Evolutionary conservation across 1,140 invertebrate species (phyloP).

Genomic region (Episyrphus balteatus): DNA sequence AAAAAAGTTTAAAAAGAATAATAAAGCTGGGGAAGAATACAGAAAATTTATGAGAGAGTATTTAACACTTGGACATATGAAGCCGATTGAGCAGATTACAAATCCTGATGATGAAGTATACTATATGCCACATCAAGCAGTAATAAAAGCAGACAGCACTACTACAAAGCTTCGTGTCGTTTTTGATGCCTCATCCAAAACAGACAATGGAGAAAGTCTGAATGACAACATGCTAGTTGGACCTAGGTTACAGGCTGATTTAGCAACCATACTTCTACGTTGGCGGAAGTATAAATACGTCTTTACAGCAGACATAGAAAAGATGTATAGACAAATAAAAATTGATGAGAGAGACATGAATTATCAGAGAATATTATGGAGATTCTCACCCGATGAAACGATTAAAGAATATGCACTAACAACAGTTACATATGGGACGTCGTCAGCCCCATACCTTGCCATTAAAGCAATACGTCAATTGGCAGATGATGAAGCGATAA

Average conservation of each 20-base stretch:
- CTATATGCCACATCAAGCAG: constrained; percentile 21
- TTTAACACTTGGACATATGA: constrained; percentile 28
- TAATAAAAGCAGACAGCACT: constrained; percentile 15
- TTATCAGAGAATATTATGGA: constrained; percentile 35
- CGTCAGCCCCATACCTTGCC: constrained; percentile 18
- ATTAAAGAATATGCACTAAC: constrained; percentile 20
- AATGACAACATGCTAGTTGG: constrained; percentile 26
- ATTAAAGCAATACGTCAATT: constrained; percentile 20
- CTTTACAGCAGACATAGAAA: constrained; percentile 19
- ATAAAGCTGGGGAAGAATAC: constrained; percentile 10
- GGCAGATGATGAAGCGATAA: constrained; percentile 18
- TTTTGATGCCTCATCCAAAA: constrained; percentile 16
- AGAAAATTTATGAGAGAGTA: constrained; percentile 25
- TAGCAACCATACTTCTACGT: constrained; percentile 27
- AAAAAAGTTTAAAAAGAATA: too few species aligned
- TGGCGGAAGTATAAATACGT: constrained; percentile 22
- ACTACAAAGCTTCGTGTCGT: constrained; percentile 21
- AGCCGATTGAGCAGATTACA: constrained; percentile 18
- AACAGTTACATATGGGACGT: constrained; percentile 28
- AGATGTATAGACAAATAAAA: constrained; percentile 28
- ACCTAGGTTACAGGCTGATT: constrained; percentile 24
- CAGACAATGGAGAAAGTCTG: constrained; percentile 9
- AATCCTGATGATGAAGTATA: constrained; percentile 5
- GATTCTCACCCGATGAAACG: constrained; percentile 11
- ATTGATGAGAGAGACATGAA: constrained; percentile 10